Evolutionary conservation across 2,797 vertebrate species (phyloP).

Genomic region (Craterocephalus amniculus): DNA sequence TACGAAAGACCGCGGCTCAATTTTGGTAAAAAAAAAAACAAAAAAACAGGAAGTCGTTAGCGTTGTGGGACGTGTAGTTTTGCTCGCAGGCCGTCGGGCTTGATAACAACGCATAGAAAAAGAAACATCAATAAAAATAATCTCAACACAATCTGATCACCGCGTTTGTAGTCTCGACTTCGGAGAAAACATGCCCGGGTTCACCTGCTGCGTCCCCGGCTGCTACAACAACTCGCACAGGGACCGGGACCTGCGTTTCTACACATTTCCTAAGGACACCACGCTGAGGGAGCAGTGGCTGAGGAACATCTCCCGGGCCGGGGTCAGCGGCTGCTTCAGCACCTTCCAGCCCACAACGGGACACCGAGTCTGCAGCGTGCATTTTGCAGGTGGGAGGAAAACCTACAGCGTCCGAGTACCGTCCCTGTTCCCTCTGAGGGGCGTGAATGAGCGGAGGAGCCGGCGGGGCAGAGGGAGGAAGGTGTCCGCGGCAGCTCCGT

Average conservation of each 20-base stretch:
- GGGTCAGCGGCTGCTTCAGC: slow-evolving; percentile 97
- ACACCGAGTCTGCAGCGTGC: slow-evolving; percentile 96
- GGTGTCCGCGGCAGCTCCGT: slow-evolving; percentile 63
- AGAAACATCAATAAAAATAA: slow-evolving; percentile 80
- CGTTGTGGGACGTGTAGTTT: slow-evolving; percentile 89
- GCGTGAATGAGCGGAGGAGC: slow-evolving; percentile 92
- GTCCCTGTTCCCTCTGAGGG: slow-evolving; percentile 93
- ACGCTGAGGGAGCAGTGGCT: slow-evolving; percentile 94
- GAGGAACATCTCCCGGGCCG: slow-evolving; percentile 96
- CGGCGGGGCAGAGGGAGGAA: slow-evolving; percentile 84
- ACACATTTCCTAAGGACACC: slow-evolving; percentile 96
- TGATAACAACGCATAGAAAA: slow-evolving; percentile 77
- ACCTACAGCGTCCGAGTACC: slow-evolving; percentile 94
- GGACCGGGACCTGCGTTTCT: slow-evolving; percentile 94
- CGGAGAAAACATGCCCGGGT: slow-evolving; percentile 89
- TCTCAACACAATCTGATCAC: slow-evolving; percentile 46
- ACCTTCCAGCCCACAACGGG: slow-evolving; percentile 98
- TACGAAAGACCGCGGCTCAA: slow-evolving; percentile 18
- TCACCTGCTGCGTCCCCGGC: slow-evolving; percentile 98
- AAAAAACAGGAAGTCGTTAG: slow-evolving; percentile 87
- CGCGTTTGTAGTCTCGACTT: background rate
- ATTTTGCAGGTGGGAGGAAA: slow-evolving; percentile 95
- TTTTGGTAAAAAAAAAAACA: slow-evolving; percentile 74
- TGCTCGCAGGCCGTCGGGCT: slow-evolving; percentile 82
- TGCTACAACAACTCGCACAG: slow-evolving; percentile 98